Percentiles rank a stretch among this genome's conserved stretches.
Conservation (phyloP, 1,140 invertebrate genomes). For the Drosophila tsacasi region DNA sequence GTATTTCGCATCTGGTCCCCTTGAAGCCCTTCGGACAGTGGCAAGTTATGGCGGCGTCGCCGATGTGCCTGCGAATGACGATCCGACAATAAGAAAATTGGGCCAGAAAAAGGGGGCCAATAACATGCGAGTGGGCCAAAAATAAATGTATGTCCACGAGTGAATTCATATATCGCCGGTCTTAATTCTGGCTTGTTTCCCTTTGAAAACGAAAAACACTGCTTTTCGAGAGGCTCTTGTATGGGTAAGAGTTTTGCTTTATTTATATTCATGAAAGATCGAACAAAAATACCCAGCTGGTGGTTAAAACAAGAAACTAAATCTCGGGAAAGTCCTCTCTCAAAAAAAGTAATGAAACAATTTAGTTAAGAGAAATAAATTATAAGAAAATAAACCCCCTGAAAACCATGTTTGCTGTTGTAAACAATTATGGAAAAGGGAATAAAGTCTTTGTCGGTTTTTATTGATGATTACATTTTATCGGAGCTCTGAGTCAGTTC, state of each 20-base stretch:
- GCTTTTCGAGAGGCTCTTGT: neutral
- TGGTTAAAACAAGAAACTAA: neutral
- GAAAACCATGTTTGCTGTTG: neutral
- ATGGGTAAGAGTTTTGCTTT: neutral
- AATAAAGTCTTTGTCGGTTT: constrained; percentile 1
- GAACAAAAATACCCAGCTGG: neutral
- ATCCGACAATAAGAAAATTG: constrained; percentile 20
- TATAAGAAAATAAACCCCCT: neutral
- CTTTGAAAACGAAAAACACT: constrained; percentile 1
- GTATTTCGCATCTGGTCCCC: constrained; percentile 89
- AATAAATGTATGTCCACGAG: neutral
- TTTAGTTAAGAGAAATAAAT: constrained; percentile 1
- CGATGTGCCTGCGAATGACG: constrained; percentile 88
- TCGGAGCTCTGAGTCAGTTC: neutral
- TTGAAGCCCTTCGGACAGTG: constrained; percentile 88
- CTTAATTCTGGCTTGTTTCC: constrained; percentile 7
- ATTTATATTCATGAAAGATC: neutral
- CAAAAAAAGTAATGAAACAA: neutral
- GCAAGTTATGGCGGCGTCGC: constrained; percentile 89
- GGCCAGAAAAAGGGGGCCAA: constrained; percentile 7
- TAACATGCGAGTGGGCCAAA: constrained; percentile 3
- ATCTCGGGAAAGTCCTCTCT: neutral
- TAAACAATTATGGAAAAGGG: neutral
- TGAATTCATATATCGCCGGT: constrained; percentile 12
- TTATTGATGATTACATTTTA: constrained; percentile 11